Evolutionary conservation across 2,797 vertebrate genomes (phyloP).

Genomic region (Hybognathus amarus): DNA sequence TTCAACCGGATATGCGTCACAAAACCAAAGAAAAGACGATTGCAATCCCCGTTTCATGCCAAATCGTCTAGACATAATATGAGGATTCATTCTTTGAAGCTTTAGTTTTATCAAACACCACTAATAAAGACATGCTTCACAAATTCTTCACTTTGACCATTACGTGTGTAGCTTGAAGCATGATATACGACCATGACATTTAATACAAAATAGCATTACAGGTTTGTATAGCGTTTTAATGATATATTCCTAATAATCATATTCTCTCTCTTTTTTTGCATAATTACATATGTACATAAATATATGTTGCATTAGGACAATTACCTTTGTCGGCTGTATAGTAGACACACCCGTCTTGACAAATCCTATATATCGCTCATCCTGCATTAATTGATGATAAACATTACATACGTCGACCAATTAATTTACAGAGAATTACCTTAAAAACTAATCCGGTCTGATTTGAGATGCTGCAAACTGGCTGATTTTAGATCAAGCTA

Average conservation of each 20-base stretch:
- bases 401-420: not conserved
- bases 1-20: not conserved
- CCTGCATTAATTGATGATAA: not conserved
- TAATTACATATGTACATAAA: not conserved
- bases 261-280: too few relatives aligned
- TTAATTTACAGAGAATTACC: not conserved
- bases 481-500: not conserved
- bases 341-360: not conserved
- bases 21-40: too few relatives aligned
- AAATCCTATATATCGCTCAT: not conserved
- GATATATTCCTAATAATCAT: not conserved
- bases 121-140: not conserved
- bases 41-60: not conserved
- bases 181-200: not conserved
- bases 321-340: not conserved
- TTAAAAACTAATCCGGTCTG: not conserved
- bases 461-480: not conserved
- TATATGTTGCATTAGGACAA: too few relatives aligned
- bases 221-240: not conserved
- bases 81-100: not conserved
- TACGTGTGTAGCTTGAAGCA: not conserved
- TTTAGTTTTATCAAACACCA: not conserved
- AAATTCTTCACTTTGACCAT: not conserved
- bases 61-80: not conserved
- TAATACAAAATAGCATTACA: too few relatives aligned